A percentile compares a stretch with the other conserved stretches of the same genome.
Evolutionary conservation across 2,888 invertebrate species (phyloP).

Genomic region (Trichogramma evanescens): DNA sequence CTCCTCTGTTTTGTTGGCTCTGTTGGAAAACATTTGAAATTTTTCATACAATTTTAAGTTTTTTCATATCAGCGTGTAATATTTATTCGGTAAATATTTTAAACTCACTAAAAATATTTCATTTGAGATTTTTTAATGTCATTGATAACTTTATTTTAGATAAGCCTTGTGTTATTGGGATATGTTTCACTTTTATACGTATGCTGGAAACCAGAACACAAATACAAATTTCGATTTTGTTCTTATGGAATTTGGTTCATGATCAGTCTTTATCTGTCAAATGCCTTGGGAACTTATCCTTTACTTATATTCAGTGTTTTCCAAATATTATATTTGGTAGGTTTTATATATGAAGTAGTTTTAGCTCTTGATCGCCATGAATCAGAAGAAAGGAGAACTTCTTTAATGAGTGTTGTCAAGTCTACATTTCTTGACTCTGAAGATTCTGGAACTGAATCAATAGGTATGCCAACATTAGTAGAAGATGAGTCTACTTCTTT

Average conservation of each 20-base stretch:
- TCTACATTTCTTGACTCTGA: constrained; percentile 35
- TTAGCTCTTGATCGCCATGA: constrained; percentile 51
- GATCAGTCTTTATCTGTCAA: constrained; percentile 67
- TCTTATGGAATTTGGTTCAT: constrained; percentile 72
- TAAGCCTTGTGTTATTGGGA: constrained; percentile 58
- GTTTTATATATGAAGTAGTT: constrained; percentile 60
- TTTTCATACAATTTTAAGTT: constrained; percentile 49
- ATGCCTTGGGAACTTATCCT: constrained; percentile 67
- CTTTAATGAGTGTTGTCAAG: constrained; percentile 36
- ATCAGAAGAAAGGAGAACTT: constrained; percentile 42
- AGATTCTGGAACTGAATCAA: not conserved
- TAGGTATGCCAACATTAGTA: constrained; percentile 11
- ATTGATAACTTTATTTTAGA: constrained; percentile 47
- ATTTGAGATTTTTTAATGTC: not conserved
- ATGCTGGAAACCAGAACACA: constrained; percentile 69
- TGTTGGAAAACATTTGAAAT: constrained; percentile 53
- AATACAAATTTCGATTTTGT: constrained; percentile 59
- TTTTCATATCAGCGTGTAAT: constrained; percentile 52
- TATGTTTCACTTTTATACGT: constrained; percentile 67
- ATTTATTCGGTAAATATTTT: constrained; percentile 49
- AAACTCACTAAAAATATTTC: not conserved
- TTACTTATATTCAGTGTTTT: constrained; percentile 67
- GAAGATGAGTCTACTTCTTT: constrained; percentile 15
- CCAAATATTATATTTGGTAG: constrained; percentile 60
- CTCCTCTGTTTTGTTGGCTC: constrained; percentile 56